Base-by-base conservation (phyloP, 2,797 vertebrate genomes). In the Phataginus tricuspis region DNA sequence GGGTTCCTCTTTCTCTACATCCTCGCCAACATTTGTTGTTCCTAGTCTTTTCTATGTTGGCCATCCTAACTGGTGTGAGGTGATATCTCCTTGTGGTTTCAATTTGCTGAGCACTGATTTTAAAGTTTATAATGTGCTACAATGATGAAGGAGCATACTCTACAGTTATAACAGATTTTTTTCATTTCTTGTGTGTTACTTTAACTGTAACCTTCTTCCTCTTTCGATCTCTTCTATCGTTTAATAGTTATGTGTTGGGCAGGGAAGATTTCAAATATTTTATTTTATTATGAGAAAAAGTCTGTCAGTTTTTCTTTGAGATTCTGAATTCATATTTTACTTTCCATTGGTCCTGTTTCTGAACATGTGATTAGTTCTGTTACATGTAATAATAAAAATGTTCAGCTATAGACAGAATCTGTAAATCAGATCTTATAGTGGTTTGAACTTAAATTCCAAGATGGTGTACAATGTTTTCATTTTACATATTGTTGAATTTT, bases 111-210 rank as follows among this genome's bases (percentile, higher is more conserved):
- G 45, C 45, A 45, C 45, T 45, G 45, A 11, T 45, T 91, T 91
- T 72, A 63, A 95, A 88, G 77, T 92, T 74, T 51, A 39, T 77
- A 78, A 96, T 86, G 80, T 63, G 90, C 37, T 91, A 14, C 84
- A 37, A 19, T 34, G 23, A 64, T 7, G 15, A 71, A 90, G 72
- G 53, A 18, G 49, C 59, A 86, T 68, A 72, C 39, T 72, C 29
- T 12, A 57, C 49, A 51, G 1, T 63, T 75, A 11, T 11, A 77
- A 68, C 42, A 66, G 69, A 45, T 49, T 69, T 82, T 82, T 85
- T 74, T 12, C 21, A 49, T 82, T 66, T 77, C 34, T 39, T 63
- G 0, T 42, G 61, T 57, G 34, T 49, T 59, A 23, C 34, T 18
- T 34, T 86, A 64, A 75, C 64, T 37, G n/a, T 34, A 23, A 51